Base-by-base conservation (phyloP, 2,113 vertebrate genomes). In the Notarius quadriscutis region DNA sequence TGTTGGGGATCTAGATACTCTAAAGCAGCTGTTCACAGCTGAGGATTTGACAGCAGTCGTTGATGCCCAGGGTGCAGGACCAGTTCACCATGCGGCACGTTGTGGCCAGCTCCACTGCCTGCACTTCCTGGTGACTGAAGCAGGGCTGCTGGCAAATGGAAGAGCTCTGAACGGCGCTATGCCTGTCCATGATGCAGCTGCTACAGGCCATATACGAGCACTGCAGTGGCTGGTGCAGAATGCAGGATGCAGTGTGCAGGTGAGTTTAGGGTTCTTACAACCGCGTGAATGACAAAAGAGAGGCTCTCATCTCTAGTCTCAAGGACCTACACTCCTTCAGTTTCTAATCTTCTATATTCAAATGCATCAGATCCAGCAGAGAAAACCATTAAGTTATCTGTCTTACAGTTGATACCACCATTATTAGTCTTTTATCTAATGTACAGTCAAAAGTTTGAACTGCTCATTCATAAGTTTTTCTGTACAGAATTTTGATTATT, bases 101-200 rank as follows among this genome's bases (percentile, higher is more conserved):
- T 95, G 94, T 0, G 96, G 96, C 41, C 95, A 92, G 50, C 91
- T 97, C 89, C 94, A 95, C 90, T 96, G 96, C 57, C 91, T 97
- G 86, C 93, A 90, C 87, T 96, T 95, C 88, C 94, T 97, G 89
- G 95, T 97, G 62, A 86, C 85, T 0, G 92, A 91, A 77, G 93
- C 94, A 60, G 91, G 93, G 55, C 92, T 97, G 86, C 89, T 91
- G 0, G 90, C 95, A 15, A 93, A 95, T 67, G 90, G 93, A 51
- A 91, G 89, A 90, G 96, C 96, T 89, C 93, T 86, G 27, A 97
- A 97, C n/a, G 91, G 95, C 18, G 97, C 97, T 86, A 97, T 96
- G 0, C 95, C 96, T 0, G 95, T 91, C 0, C 96, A 97, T 0
- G 96, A 97, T 15, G 96, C 96, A 0, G 96, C 96, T 0, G 96